Percentiles rank a stretch among this genome's conserved stretches.
These are phyloP conservation scores for Thymallus thymallus DNA, from an alignment of 2,113 vertebrate genomes.

Conservation along the genomic window DNA sequence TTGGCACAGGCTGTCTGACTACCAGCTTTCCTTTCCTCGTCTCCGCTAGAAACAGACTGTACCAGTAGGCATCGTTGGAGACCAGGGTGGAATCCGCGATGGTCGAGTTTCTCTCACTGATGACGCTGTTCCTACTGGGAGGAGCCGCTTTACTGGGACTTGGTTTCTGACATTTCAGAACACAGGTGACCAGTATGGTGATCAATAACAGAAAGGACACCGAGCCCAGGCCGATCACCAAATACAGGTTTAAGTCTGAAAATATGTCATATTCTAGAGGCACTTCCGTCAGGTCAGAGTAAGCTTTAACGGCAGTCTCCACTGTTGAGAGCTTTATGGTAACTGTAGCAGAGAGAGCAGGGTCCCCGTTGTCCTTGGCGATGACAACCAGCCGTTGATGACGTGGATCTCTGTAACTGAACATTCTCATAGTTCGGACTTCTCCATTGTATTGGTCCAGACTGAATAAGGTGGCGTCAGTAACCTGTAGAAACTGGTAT, in stretches of 20 bases:
- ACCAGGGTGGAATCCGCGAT: conserved; percentile 50
- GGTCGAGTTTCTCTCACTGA: conserved; percentile 51
- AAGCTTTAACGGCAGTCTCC: conserved; percentile 59
- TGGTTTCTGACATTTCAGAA: conserved; percentile 59
- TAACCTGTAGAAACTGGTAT: conserved; percentile 78
- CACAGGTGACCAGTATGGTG: conserved; percentile 64
- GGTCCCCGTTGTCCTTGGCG: conserved; percentile 77
- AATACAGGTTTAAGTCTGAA: conserved; percentile 61
- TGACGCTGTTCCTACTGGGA: conserved; percentile 48
- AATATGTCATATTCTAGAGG: conserved; percentile 67
- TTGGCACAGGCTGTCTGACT: conserved; percentile 50
- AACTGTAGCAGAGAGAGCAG: conserved; percentile 78
- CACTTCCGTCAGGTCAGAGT: conserved; percentile 73
- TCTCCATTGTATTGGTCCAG: conserved; percentile 74
- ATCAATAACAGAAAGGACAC: conserved; percentile 77
- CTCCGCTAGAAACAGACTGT: conserved; percentile 52
- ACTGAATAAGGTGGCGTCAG: conserved; percentile 77
- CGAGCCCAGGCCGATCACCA: conserved; percentile 75
- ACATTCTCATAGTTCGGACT: conserved; percentile 77
- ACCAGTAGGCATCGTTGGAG: conserved; percentile 54
- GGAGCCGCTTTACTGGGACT: conserved; percentile 43
- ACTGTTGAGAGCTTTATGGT: conserved; percentile 73
- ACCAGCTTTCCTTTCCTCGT: conserved; percentile 53
- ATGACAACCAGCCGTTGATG: conserved; percentile 74
- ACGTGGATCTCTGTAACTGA: conserved; percentile 75